Evolutionary conservation across 1,140 invertebrate genomes (phyloP), one percentile per base, ranked within the genome.

Genomic region (Atopsyche davidsoni): DNA sequence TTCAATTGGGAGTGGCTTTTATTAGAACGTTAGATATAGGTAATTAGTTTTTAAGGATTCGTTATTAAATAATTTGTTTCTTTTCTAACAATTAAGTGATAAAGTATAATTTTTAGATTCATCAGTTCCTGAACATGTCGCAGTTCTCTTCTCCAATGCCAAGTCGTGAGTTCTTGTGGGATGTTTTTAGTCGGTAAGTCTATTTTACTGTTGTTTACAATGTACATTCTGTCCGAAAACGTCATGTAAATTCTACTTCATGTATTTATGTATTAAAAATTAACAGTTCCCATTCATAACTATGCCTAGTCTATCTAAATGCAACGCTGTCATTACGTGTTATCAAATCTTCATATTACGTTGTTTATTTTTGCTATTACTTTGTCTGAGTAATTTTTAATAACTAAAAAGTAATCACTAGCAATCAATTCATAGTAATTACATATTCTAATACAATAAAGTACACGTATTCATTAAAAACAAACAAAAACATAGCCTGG

Each of bases 161-260:
- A 0, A 83, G 76, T 61, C 73, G 83, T 44, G 80, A 88, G 58
- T 89, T 89, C 63, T 67, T 89, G 9, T 88, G 83, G 82, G 80
- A 86, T 60, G 81, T 89, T 9, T 89, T 89, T 64, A 80, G 83
- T 75, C 82, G 83, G 87, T 86, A 79, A 62, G 48, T 59, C 14
- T 43, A 25, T 44, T 25, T 6, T 36, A 13, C n/a, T 41, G n/a
- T 25, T 40, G 7, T 21, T 7, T 28, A 28, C 24, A 28, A 28
- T 28, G 6, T 28, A 7, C 6, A 28, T 28, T n/a, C 6, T 6
- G n/a, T 28, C 24, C 6, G 32, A 23, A 50, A 47, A 24, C 17
- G 11, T 7, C 14, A 28, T 40, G 21, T 45, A 46, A 11, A 19
- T n/a, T 21, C 22, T 45, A 25, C 23, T 11, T 34, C 11, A 9